Base-by-base conservation (phyloP, 2,888 invertebrate genomes). In the Apodemia hepburni region DNA sequence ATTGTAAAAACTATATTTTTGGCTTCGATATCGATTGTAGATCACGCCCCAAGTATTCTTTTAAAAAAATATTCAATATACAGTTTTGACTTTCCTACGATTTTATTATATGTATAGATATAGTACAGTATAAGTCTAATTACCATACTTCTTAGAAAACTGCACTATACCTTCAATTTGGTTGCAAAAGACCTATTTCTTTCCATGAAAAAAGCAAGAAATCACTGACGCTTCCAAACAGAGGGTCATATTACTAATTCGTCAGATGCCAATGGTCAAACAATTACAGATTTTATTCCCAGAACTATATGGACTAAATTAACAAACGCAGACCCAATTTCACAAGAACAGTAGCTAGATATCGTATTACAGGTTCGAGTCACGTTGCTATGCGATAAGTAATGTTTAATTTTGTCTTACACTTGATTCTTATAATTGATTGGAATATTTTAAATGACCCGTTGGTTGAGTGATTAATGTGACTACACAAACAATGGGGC, bases 161-260 rank as follows among this genome's bases (percentile, higher is more conserved):
- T 6, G 5, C 42, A 45, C 22, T 42, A 45, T 59, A 27, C 15
- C 45, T 12, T 54, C 54, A 54, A 54, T 54, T 54, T 54, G 61
- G 45, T 45, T 54, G 61, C 54, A 64, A 58, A 64, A 61, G 62
- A 59, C 54, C 15, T n/a, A 57, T 61, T 62, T 61, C 35, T 35
- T 63, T 65, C 63, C 38, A 58, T 67, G 54, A 65, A 69, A 64
- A 67, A 63, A 75, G 71, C 69, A 75, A 77, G 78, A 79, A 80
- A 77, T 72, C 79, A 78, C 79, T 80, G 80, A 80, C 82, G 76
- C 73, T 75, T 73, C 77, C 75, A 4, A 33, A 38, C 80, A 79
- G 75, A 75, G 80, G 75, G 74, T 81, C 82, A 73, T 75, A 73
- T 85, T 85, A 81, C 84, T 74, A 79, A 83, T 84, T 81, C 77